phyloP scores from a whole-genome alignment of 2,797 vertebrate genomes.

The Betta splendens region DNA sequence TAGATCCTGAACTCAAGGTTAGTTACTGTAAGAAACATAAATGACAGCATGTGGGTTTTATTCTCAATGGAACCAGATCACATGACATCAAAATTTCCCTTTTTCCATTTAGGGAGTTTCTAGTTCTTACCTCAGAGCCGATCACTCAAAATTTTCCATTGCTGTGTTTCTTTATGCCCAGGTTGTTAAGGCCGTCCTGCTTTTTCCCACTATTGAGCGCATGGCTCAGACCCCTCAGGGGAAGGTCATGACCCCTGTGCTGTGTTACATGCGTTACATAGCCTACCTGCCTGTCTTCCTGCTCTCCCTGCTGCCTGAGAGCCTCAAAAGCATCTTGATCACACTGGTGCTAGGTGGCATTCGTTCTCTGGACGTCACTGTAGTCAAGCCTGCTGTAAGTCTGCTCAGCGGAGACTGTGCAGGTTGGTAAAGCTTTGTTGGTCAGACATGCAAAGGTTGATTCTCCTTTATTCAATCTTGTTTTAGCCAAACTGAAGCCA shows the following conservation, averaged over 20 bases:
- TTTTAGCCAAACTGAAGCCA: no score
- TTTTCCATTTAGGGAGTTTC: slow-evolving; percentile 3
- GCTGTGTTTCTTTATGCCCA: slow-evolving; percentile 46
- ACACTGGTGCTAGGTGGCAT: slow-evolving; percentile 71
- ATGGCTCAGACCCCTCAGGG: slow-evolving; percentile 90
- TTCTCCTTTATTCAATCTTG: no score
- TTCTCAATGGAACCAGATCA: not conserved
- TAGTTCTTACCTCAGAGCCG: not conserved
- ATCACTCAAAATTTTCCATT: not conserved
- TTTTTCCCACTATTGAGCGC: slow-evolving; percentile 95
- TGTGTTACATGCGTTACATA: slow-evolving; percentile 88
- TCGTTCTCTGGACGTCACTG: slow-evolving; percentile 65
- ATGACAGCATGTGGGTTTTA: not conserved
- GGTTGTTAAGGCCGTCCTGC: slow-evolving; percentile 88
- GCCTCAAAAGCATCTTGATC: slow-evolving; percentile 79
- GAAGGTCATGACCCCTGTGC: slow-evolving; percentile 87
- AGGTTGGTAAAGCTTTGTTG: slow-evolving; percentile 75
- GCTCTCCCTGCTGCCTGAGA: slow-evolving; percentile 87
- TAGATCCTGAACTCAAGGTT: slow-evolving; percentile 87
- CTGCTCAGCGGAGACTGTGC: slow-evolving; percentile 88
- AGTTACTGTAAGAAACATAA: not conserved
- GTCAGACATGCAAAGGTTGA: no score
- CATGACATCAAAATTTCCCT: not conserved
- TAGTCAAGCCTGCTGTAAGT: slow-evolving; percentile 72
- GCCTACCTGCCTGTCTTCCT: slow-evolving; percentile 87